Conservation (phyloP, 2,113 vertebrate species). For the Neogobius melanostomus region DNA sequence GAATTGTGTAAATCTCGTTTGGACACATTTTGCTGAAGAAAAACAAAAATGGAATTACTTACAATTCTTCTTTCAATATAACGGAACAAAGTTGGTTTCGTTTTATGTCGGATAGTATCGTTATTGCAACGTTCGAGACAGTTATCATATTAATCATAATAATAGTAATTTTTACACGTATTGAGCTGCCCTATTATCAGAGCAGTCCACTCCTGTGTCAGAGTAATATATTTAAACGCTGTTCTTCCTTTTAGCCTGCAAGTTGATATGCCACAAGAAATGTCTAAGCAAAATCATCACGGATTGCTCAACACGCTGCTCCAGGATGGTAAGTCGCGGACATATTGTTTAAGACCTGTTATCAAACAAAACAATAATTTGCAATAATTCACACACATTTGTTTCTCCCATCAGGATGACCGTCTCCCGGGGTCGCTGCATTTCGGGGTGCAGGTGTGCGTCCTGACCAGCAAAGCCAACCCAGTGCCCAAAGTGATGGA, state of each 20-base stretch:
- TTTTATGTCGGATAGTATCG: too few relatives aligned
- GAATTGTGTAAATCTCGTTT: too few relatives aligned
- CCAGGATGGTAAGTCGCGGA: conserved; percentile 77
- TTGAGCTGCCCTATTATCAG: too few relatives aligned
- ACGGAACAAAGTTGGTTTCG: too few relatives aligned
- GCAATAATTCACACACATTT: neutral
- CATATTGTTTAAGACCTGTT: neutral
- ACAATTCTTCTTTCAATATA: too few relatives aligned
- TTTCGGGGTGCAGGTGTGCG: conserved; percentile 86
- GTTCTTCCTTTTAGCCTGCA: conserved; percentile 81
- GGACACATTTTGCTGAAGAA: too few relatives aligned
- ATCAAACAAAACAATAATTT: neutral
- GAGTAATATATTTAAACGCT: neutral
- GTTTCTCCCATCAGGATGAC: conserved; percentile 54
- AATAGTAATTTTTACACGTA: too few relatives aligned
- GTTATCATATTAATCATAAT: too few relatives aligned
- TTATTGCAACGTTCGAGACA: too few relatives aligned
- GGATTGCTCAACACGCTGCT: conserved; percentile 77
- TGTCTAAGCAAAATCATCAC: conserved; percentile 86
- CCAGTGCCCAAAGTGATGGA: conserved; percentile 88
- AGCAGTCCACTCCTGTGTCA: too few relatives aligned
- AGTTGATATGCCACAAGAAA: conserved; percentile 95
- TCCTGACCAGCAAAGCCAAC: conserved; percentile 79
- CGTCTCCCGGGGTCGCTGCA: conserved; percentile 72
- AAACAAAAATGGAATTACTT: too few relatives aligned